A percentile compares a stretch with the other conserved stretches of the same genome.
phyloP scores from a whole-genome alignment of 2,113 vertebrate species.

The Hemibagrus wyckioides region DNA sequence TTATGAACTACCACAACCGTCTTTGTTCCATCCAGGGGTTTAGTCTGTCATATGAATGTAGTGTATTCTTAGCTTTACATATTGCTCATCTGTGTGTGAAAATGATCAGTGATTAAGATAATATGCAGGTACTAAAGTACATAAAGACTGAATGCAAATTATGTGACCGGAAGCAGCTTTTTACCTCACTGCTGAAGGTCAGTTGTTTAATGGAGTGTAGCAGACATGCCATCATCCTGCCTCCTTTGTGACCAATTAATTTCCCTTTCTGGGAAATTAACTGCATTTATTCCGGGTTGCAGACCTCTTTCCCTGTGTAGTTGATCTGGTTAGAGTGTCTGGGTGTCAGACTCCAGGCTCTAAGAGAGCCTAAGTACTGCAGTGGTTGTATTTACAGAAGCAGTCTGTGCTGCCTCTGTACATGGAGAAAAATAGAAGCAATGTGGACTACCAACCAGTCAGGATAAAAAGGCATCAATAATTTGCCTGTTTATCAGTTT shows the following conservation, averaged over 20 bases:
- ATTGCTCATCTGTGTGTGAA: neutral
- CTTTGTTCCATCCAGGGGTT: neutral
- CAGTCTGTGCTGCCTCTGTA: neutral
- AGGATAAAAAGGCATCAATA: neutral
- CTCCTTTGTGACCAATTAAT: neutral
- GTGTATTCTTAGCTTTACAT: neutral
- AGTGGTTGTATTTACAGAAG: neutral
- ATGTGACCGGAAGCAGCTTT: neutral
- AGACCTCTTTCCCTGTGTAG: neutral
- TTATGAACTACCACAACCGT: neutral
- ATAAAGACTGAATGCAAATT: neutral
- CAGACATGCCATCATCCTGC: neutral
- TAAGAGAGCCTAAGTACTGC: neutral
- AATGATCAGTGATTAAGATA: neutral
- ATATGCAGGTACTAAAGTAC: neutral
- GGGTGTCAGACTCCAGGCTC: neutral
- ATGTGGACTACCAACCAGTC: neutral
- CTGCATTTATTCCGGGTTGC: conserved; percentile 12
- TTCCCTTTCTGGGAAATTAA: conserved; percentile 21
- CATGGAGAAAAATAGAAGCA: neutral
- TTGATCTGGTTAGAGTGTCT: conserved; percentile 25
- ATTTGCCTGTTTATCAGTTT: neutral
- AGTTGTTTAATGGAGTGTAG: neutral
- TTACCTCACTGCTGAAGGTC: neutral
- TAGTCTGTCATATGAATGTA: neutral